Conservation (phyloP, 2,888 invertebrate genomes). For the Lysandra coridon region DNA sequence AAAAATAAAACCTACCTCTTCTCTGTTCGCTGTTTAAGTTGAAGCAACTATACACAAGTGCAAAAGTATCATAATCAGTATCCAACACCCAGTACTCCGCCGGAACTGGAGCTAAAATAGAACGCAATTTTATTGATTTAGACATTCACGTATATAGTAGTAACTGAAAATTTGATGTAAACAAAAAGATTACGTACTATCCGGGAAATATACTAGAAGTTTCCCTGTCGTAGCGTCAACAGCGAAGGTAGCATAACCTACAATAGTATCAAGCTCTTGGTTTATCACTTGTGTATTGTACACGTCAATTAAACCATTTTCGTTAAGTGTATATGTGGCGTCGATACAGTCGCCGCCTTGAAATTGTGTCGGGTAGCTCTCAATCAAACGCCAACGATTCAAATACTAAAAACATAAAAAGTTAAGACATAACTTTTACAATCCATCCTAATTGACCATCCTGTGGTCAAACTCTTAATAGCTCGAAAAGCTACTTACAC, state of each 20-base stretch:
- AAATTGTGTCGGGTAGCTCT: slow-evolving; percentile 80
- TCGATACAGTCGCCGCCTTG: slow-evolving; percentile 82
- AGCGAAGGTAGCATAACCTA: slow-evolving; percentile 68
- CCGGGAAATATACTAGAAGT: slow-evolving; percentile 77
- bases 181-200: slow-evolving; percentile 52
- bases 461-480: too few relatives aligned
- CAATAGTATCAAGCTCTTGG: slow-evolving; percentile 67
- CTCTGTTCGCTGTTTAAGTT: slow-evolving; percentile 66
- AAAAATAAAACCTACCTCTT: slow-evolving; percentile 49
- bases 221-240: slow-evolving; percentile 71
- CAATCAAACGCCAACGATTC: slow-evolving; percentile 81
- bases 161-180: not conserved
- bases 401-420: slow-evolving; percentile 46
- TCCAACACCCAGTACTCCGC: slow-evolving; percentile 50
- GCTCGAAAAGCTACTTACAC: slow-evolving; percentile 49
- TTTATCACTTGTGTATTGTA: slow-evolving; percentile 59
- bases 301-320: slow-evolving; percentile 48
- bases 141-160: not conserved
- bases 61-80: slow-evolving; percentile 81
- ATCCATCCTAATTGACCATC: too few relatives aligned
- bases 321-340: slow-evolving; percentile 70
- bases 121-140: not conserved
- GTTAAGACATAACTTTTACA: not conserved
- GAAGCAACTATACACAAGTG: slow-evolving; percentile 81
- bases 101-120: slow-evolving; percentile 32